Evolutionary conservation across 2,888 invertebrate genomes (phyloP).

Genomic region (Drosophila trichaetosa): DNA sequence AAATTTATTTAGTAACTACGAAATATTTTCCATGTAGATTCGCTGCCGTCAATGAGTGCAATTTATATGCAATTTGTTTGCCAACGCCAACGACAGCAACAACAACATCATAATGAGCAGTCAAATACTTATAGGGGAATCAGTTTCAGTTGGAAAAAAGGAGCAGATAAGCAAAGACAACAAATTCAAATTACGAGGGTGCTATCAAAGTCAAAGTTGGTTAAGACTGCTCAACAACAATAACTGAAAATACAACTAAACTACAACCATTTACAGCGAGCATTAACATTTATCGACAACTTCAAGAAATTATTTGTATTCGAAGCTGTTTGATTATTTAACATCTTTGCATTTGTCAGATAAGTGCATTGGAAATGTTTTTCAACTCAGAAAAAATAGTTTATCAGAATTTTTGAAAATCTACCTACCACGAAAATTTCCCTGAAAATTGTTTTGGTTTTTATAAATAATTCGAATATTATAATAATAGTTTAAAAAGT

Average conservation of each 20-base stretch:
- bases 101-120: conserved; percentile 45
- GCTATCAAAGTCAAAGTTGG: conserved; percentile 14
- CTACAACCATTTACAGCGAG: conserved; percentile 1
- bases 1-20: conserved; percentile 63
- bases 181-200: conserved; percentile 29
- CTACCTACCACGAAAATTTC: background rate
- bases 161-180: conserved; percentile 16
- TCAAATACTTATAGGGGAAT: conserved; percentile 25
- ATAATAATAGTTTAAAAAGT: background rate
- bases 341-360: background rate
- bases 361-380: background rate
- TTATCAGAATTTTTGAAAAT: background rate
- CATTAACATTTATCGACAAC: conserved; percentile 1
- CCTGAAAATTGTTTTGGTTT: background rate
- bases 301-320: background rate
- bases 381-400: background rate
- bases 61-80: conserved; percentile 77
- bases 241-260: background rate
- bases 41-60: conserved; percentile 70
- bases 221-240: background rate
- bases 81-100: conserved; percentile 27
- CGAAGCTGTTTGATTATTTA: background rate
- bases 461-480: background rate
- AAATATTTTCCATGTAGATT: conserved; percentile 74
- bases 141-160: conserved; percentile 10